Evolutionary conservation across 2,113 vertebrate species (phyloP), one percentile per base, ranked within the genome.

Genomic region (Hassar affinis): DNA sequence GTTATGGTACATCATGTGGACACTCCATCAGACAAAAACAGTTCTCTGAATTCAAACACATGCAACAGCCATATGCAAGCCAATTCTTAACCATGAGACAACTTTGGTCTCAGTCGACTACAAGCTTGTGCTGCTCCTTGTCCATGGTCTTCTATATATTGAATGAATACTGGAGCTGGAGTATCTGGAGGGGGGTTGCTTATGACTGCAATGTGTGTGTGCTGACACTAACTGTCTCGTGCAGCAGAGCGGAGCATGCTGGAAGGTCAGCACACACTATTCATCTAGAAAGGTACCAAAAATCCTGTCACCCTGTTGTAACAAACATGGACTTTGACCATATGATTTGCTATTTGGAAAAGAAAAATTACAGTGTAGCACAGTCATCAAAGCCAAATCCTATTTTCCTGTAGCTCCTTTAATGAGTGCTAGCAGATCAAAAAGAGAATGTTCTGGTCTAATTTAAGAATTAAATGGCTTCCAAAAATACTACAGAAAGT

Each of bases 211-310:
- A 27, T 49, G 71, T 49, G 61, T 49, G 61, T 57, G 49, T 87
- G 79, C 90, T 91, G 87, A 90, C 87, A 88, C 68, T 45, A 68
- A 81, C 83, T 86, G 89, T 84, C 90, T 84, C 85, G 72, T 91
- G 87, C 86, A 90, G 90, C 87, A n/a, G 10, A 92, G 90, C 90
- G 89, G 88, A 91, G 88, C 88, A 85, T 88, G 80, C 88, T 86
- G 85, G 91, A 88, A 90, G 90, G 90, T 92, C 90, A 91, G 88
- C 88, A 71, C 87, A 88, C 88, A 56, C 87, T 84, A 79, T 17
- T 90, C 88, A 88, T 87, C 82, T 81, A 83, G 78, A 75, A 68
- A 88, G 85, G 30, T 38, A 25, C 30, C 57, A 61, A 77, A 77
- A 71, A 72, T 25, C 20, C 27, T 68, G 38, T 74, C 27, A 71